A percentile compares a stretch with the other conserved stretches of the same genome.
These are phyloP conservation scores for Mythimna loreyi DNA, from an alignment of 2,888 invertebrate species.

Conservation along the genomic window DNA sequence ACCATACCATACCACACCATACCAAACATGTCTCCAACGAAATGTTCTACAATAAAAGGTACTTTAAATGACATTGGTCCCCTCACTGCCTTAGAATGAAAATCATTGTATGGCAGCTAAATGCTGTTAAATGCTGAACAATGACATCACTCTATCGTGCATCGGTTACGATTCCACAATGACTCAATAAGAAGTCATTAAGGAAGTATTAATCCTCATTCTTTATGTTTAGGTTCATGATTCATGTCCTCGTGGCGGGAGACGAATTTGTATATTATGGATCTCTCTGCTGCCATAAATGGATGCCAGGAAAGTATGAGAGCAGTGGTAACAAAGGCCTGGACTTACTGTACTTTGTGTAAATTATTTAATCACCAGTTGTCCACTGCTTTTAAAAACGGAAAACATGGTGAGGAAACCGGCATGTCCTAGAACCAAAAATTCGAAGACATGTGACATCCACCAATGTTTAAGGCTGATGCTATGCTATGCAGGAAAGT, in stretches of 20 bases:
- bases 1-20: no score
- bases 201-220: slow-evolving; percentile 39
- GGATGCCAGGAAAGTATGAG: background rate
- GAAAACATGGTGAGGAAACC: no score
- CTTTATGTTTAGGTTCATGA: slow-evolving; percentile 35
- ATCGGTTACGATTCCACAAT: slow-evolving; percentile 31
- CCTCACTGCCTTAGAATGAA: background rate
- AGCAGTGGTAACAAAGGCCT: no score
- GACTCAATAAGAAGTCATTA: slow-evolving; percentile 46
- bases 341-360: no score
- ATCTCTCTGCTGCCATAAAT: background rate
- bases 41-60: background rate
- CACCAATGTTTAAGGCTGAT: no score
- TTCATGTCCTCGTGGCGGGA: slow-evolving; percentile 25
- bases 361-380: no score
- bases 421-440: no score
- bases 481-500: no score
- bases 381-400: no score
- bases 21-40: background rate
- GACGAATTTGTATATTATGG: slow-evolving; percentile 3
- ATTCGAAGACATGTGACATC: no score
- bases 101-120: slow-evolving; percentile 23
- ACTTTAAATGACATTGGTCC: background rate
- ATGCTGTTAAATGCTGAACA: slow-evolving; percentile 29
- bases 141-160: slow-evolving; percentile 49